Evolutionary conservation across 1,140 invertebrate genomes (phyloP), one percentile per base, ranked within the genome.

Genomic region (Drosophila rhopaloa): DNA sequence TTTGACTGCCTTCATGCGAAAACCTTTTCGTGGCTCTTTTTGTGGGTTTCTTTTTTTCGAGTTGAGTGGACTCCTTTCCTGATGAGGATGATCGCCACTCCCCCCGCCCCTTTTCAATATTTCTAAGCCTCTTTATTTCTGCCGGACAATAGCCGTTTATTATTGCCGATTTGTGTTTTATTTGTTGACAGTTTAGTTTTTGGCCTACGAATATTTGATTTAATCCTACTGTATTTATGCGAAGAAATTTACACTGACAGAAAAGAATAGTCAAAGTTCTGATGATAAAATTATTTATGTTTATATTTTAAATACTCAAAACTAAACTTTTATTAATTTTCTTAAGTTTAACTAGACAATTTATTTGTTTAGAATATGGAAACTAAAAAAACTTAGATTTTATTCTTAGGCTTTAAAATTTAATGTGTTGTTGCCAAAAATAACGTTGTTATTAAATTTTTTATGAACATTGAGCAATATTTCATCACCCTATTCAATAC

Each of bases 161-260:
- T 89, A 83, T 84, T 79, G 70, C 59, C 80, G 84, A 89, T 88
- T 89, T 89, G 80, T 71, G 81, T 81, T 72, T 89, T 89, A 89
- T 88, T 89, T 89, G 84, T 84, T 88, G 84, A 88, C 80, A 89
- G 84, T 84, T 89, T 89, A 88, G 53, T 88, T 86, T 88, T 88
- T 88, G 41, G 79, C 79, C 81, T 79, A 88, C 67, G 76, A 79
- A 89, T 88, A 76, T 71, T 77, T 44, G 53, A 19, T 38, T 24
- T 79, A 89, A 71, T 55, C 53, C 63, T 19, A 72, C 63, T 67
- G 66, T 58, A 40, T 60, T 66, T 73, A 62, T 65, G 50, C 48
- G 5, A 32, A 19, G 16, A 16, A 67, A 56, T 62, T 35, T 27
- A 27, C 81, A 85, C 81, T 75, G 50, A 10, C 14, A 62, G 38